phyloP scores from a whole-genome alignment of 2,888 invertebrate species.

The Drosophila aldrichi region DNA sequence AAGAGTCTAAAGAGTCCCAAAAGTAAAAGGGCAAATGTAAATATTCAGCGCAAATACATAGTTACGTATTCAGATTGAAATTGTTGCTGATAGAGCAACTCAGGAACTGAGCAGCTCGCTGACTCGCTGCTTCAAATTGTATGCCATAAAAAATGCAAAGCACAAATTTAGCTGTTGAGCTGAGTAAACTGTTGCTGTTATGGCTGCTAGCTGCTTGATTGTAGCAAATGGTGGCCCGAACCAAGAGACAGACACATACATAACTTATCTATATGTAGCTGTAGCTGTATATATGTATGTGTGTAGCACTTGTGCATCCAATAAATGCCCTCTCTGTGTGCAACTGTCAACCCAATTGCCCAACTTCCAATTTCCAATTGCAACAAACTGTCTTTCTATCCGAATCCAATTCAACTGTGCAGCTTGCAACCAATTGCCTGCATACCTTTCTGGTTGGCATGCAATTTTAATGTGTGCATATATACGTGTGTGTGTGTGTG shows the following conservation, averaged over 20 bases:
- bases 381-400: constrained; percentile 9
- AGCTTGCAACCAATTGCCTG: constrained; percentile 26
- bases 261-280: not conserved
- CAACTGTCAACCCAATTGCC: constrained; percentile 34
- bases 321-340: constrained; percentile 36
- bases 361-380: constrained; percentile 33
- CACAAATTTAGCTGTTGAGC: constrained; percentile 18
- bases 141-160: constrained; percentile 22
- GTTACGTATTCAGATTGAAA: constrained; percentile 7
- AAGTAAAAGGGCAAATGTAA: not conserved
- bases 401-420: constrained; percentile 2
- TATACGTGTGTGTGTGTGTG: not conserved
- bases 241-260: not conserved
- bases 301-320: constrained; percentile 33
- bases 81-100: constrained; percentile 5
- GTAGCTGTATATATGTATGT: not conserved
- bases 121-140: constrained; percentile 4
- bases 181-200: constrained; percentile 37
- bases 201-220: constrained; percentile 14
- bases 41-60: constrained; percentile 4
- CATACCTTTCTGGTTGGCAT: constrained; percentile 57
- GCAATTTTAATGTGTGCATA: constrained; percentile 69
- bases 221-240: constrained; percentile 21
- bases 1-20: not conserved
- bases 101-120: not conserved